Evolutionary conservation across 2,888 invertebrate species (phyloP).

Genomic region (Ennomos fuscantarius): DNA sequence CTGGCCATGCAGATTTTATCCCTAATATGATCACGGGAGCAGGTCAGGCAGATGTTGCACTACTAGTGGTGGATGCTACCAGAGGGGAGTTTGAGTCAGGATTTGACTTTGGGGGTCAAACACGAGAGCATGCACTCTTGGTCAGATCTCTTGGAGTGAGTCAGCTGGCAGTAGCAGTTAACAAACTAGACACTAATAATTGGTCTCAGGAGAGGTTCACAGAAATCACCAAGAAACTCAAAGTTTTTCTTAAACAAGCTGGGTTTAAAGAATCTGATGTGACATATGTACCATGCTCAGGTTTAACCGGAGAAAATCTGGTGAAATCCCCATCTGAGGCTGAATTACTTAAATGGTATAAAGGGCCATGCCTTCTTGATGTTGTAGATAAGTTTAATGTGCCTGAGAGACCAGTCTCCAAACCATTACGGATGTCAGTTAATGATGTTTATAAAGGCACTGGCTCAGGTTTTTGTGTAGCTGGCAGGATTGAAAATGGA

Average conservation of each 20-base stretch:
- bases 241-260: slow-evolving; percentile 93
- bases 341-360: slow-evolving; percentile 90
- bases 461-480: slow-evolving; percentile 95
- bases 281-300: slow-evolving; percentile 97
- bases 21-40: slow-evolving; percentile 99
- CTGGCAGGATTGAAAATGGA: slow-evolving; percentile 97
- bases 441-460: slow-evolving; percentile 98
- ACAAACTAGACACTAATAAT: slow-evolving; percentile 97
- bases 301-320: slow-evolving; percentile 97
- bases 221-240: slow-evolving; percentile 94
- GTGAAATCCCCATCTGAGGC: slow-evolving; percentile 87
- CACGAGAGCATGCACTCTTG: slow-evolving; percentile 98
- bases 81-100: slow-evolving; percentile 99
- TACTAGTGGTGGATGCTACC: slow-evolving; percentile 98
- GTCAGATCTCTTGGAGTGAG: slow-evolving; percentile 95
- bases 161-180: slow-evolving; percentile 97
- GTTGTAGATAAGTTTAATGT: slow-evolving; percentile 95
- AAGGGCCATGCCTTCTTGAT: slow-evolving; percentile 92
- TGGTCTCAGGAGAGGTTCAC: slow-evolving; percentile 97
- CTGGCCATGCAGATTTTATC: slow-evolving; percentile 99
- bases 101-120: slow-evolving; percentile 99
- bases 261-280: slow-evolving; percentile 96
- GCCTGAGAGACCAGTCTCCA: slow-evolving; percentile 93
- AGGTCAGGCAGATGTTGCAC: slow-evolving; percentile 98
- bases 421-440: slow-evolving; percentile 96